Base-by-base conservation (phyloP, 1,140 invertebrate genomes). In the Anoplolepis gracilipes region DNA sequence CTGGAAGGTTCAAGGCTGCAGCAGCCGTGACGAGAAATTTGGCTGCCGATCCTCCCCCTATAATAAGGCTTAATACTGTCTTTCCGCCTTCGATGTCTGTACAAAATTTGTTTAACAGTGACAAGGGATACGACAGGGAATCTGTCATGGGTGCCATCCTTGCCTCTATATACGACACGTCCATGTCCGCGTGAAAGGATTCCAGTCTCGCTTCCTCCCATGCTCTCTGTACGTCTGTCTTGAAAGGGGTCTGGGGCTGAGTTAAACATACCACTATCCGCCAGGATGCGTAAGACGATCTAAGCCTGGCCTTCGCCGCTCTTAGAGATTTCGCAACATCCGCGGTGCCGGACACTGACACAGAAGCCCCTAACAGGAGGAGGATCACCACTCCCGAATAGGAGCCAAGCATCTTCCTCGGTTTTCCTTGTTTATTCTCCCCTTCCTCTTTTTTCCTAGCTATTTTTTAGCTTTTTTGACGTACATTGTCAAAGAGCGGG, bases 121-220 rank as follows among this genome's bases (percentile, higher is more conserved):
- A 92, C 11, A 95, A 84, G 22, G 94, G 93, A 82, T 95, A 93
- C n/a, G 92, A 92, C 49, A 92, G 84, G 7, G 93, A 90, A 59
- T 93, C 92, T 4, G 90, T 84, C 53, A 89, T 85, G 1, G 89
- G 78, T 30, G 92, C 84, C 65, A 90, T 85, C 59, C 91, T 90
- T 33, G 93, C 92, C 70, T 95, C 94, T 36, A 95, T 91, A 72
- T 92, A 95, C 25, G 92, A 94, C 49, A 95, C 85, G 69, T 94
- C 94, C 46, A 94, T 88, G 19, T 95, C 94, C 7, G 90, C 90
- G 25, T 95, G 94, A 49, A 78, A 78, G 7, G 90, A 92, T 61
- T 94, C 93, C 25, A 94, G 79, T 76, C 94, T 91, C 6, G 93
- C 94, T 25, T 92, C 90, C 42, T 95, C 94, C 94, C 94, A 95